phyloP scores from a whole-genome alignment of 2,888 invertebrate genomes.

The Liopterus haemorrhoidalis region DNA sequence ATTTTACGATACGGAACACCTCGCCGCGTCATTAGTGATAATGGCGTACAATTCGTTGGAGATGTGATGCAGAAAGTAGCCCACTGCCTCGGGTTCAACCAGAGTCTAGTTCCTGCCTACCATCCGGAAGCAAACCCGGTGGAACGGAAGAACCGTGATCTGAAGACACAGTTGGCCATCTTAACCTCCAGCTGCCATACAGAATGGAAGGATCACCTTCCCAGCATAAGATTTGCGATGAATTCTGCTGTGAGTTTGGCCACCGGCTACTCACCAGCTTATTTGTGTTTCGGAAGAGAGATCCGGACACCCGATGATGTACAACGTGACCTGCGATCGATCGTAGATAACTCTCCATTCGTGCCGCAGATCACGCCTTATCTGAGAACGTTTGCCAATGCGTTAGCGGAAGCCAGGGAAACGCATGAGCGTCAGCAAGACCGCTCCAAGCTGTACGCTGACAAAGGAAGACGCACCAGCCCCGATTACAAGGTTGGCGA shows the following conservation, averaged over 20 bases:
- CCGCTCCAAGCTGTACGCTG: conserved; percentile 21
- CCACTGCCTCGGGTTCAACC: conserved; percentile 25
- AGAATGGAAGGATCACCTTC: conserved; percentile 29
- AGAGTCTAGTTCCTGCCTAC: conserved; percentile 33
- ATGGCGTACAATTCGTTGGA: conserved; percentile 38
- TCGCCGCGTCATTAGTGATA: conserved; percentile 37
- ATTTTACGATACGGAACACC: conserved; percentile 38
- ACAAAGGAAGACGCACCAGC: conserved; percentile 23
- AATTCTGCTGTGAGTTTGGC: conserved; percentile 26
- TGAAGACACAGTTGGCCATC: conserved; percentile 33
- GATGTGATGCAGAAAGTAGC: conserved; percentile 37
- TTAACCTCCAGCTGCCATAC: conserved; percentile 29
- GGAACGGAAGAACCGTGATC: conserved; percentile 35
- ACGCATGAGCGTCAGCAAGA: conserved; percentile 22
- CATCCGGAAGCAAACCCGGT: conserved; percentile 39
- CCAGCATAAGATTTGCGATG: conserved; percentile 32
- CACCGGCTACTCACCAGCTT: conserved; percentile 31
- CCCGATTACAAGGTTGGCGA: conserved; percentile 21
- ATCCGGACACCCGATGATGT: conserved; percentile 26
- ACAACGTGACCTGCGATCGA: conserved; percentile 21
- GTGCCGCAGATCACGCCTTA: conserved; percentile 31
- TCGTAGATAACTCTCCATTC: conserved; percentile 31
- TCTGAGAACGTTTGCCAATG: conserved; percentile 4
- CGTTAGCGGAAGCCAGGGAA: conserved; percentile 18
- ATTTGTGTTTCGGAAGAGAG: conserved; percentile 33